These are phyloP conservation scores for Mythimna pallens DNA, from an alignment of 2,888 invertebrate genomes.

Conservation along the genomic window DNA sequence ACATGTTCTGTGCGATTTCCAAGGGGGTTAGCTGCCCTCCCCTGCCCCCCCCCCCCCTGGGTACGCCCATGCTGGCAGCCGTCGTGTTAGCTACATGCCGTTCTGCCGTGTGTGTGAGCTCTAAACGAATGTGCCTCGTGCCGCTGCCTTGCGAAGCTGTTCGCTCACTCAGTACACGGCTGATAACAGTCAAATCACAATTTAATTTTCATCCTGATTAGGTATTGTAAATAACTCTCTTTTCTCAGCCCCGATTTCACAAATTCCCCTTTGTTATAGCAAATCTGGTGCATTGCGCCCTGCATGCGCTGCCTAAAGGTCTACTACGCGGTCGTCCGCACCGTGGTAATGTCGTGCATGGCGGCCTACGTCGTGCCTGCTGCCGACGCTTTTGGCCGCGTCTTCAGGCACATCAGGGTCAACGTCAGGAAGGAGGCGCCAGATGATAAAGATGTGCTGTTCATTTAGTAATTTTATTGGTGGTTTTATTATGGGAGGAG, in stretches of 20 bases:
- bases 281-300: slow-evolving; percentile 94
- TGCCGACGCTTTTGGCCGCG: slow-evolving; percentile 91
- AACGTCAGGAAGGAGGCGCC: slow-evolving; percentile 90
- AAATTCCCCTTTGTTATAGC: slow-evolving; percentile 79
- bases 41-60: no score
- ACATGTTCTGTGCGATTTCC: no score
- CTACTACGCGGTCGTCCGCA: slow-evolving; percentile 91
- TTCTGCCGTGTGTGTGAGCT: no score
- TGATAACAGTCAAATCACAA: no score
- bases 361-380: slow-evolving; percentile 92
- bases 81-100: no score
- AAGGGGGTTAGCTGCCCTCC: no score
- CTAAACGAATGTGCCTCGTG: no score
- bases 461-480: slow-evolving; percentile 71
- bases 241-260: background rate
- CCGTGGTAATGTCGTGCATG: slow-evolving; percentile 90
- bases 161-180: no score
- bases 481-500: background rate
- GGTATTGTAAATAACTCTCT: no score
- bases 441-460: slow-evolving; percentile 83
- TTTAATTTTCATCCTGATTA: no score
- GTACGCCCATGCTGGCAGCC: no score
- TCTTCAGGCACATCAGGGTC: slow-evolving; percentile 92
- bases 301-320: slow-evolving; percentile 92
- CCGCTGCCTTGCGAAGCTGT: no score